phyloP scores from a whole-genome alignment of 1,140 invertebrate genomes.

The Lordiphosa stackelbergi region DNA sequence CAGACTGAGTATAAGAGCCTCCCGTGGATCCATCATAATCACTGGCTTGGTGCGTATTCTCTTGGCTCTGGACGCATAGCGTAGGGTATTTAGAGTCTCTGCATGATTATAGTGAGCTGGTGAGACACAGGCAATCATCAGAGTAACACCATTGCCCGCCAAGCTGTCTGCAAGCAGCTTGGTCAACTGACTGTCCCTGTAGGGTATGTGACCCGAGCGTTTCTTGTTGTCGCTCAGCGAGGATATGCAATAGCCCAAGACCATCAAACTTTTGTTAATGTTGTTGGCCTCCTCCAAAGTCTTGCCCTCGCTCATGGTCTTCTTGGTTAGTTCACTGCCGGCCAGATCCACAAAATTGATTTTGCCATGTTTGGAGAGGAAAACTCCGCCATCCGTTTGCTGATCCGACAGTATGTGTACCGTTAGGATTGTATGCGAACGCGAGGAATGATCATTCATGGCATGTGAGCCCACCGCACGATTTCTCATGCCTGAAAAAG shows the following conservation, averaged over 20 bases:
- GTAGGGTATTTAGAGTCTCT: slow-evolving; percentile 94
- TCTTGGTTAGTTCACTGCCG: slow-evolving; percentile 95
- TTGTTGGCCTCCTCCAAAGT: slow-evolving; percentile 95
- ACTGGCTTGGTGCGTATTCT: slow-evolving; percentile 92
- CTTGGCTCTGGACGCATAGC: slow-evolving; percentile 92
- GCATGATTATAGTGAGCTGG: slow-evolving; percentile 90
- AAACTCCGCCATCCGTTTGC: slow-evolving; percentile 88
- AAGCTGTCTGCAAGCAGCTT: slow-evolving; percentile 95
- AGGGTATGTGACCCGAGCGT: slow-evolving; percentile 91
- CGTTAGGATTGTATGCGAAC: slow-evolving; percentile 96
- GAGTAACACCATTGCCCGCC: slow-evolving; percentile 94
- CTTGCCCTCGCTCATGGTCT: slow-evolving; percentile 94
- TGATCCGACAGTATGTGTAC: slow-evolving; percentile 90
- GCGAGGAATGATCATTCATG: slow-evolving; percentile 97
- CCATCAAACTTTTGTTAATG: slow-evolving; percentile 97
- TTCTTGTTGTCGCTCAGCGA: slow-evolving; percentile 91
- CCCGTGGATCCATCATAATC: slow-evolving; percentile 95
- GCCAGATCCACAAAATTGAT: slow-evolving; percentile 97
- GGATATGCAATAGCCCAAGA: slow-evolving; percentile 95
- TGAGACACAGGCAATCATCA: slow-evolving; percentile 96
- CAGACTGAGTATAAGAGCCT: slow-evolving; percentile 92
- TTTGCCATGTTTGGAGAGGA: slow-evolving; percentile 91
- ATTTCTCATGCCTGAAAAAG: slow-evolving; percentile 85
- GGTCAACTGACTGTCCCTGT: slow-evolving; percentile 94
- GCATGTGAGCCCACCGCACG: slow-evolving; percentile 91